These are phyloP conservation scores for Temnothorax longispinosus DNA, from an alignment of 1,140 invertebrate genomes.

Conservation along the genomic window DNA sequence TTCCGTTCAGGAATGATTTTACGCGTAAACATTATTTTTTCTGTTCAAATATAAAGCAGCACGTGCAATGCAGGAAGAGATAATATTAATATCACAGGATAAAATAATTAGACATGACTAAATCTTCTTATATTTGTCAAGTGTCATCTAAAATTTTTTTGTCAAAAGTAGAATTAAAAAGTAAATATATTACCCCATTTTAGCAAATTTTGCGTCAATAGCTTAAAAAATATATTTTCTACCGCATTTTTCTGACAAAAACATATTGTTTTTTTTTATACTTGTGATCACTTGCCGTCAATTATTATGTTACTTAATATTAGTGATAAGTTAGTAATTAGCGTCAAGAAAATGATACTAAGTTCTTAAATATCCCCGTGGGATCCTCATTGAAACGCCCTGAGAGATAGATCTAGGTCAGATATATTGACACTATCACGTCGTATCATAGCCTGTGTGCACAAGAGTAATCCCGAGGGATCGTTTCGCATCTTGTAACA, in stretches of 20 bases:
- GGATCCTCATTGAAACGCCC: background rate
- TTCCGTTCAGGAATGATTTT: background rate
- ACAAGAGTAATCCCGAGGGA: background rate
- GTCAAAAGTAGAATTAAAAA: background rate
- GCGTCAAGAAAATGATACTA: background rate
- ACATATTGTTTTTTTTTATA: background rate
- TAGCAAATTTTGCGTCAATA: background rate
- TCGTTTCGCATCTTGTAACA: slow-evolving; percentile 39
- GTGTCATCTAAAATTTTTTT: too few species aligned
- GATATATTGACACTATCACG: slow-evolving; percentile 13
- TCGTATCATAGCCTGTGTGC: slow-evolving; percentile 1
- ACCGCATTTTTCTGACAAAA: background rate
- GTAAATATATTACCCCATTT: background rate
- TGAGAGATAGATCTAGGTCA: background rate
- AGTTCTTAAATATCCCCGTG: background rate
- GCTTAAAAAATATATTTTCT: background rate
- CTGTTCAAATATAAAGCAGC: slow-evolving; percentile 1
- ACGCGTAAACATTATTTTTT: slow-evolving; percentile 5
- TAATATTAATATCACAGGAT: background rate
- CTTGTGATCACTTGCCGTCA: background rate
- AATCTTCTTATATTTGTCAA: background rate
- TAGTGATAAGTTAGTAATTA: background rate
- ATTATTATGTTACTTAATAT: background rate
- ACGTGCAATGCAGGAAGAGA: too few species aligned
- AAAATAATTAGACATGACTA: background rate